A percentile compares a stretch with the other conserved stretches of the same genome.
Conservation (phyloP, 2,113 vertebrate genomes). For the Bubo bubo region DNA sequence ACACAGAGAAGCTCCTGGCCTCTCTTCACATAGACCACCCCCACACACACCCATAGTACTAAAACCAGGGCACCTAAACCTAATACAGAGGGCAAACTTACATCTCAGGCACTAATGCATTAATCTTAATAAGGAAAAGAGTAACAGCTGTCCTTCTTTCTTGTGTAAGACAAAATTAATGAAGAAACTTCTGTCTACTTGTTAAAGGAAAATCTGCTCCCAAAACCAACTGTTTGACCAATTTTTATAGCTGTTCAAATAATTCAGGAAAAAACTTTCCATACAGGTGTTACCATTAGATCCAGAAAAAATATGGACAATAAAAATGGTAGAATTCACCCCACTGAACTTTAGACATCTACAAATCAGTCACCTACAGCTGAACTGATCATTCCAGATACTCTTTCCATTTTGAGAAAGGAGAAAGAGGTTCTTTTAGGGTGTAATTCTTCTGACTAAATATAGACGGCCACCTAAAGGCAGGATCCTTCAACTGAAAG, state of each 20-base stretch:
- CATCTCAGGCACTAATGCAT: background rate
- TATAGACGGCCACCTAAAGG: background rate
- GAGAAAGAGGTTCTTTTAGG: background rate
- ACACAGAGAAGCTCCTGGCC: background rate
- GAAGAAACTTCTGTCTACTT: background rate
- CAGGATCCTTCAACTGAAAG: background rate
- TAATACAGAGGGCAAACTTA: background rate
- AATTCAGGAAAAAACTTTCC: background rate
- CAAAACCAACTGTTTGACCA: background rate
- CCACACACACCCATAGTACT: accelerated
- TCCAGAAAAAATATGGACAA: background rate
- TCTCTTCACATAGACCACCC: background rate
- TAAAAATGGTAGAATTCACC: background rate
- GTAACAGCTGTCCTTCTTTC: background rate
- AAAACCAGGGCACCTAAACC: background rate
- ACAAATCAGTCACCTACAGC: background rate
- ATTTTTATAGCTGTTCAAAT: background rate
- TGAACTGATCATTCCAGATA: background rate
- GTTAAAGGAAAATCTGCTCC: background rate
- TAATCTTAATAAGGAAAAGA: background rate
- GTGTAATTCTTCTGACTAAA: background rate
- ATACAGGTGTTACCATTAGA: background rate
- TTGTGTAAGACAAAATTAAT: background rate
- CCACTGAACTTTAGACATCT: background rate
- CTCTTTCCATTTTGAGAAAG: background rate